phyloP scores from a whole-genome alignment of 2,113 vertebrate genomes.

The Aptenodytes forsteri region DNA sequence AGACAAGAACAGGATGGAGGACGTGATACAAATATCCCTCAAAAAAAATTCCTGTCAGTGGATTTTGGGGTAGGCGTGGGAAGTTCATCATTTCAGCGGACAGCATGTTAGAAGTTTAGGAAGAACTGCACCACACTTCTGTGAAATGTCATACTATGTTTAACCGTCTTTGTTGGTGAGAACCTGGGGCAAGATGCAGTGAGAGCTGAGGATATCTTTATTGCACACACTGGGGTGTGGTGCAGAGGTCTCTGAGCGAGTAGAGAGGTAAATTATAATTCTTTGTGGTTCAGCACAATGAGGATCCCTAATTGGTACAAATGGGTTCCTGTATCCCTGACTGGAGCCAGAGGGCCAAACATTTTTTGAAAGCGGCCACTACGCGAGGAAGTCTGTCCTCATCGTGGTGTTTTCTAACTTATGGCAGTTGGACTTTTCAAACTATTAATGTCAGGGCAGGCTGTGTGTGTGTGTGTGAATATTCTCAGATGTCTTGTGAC shows the following conservation, averaged over 20 bases:
- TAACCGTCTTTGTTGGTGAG: background rate
- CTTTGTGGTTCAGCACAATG: background rate
- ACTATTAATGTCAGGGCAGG: background rate
- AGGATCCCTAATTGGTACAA: background rate
- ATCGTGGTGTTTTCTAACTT: background rate
- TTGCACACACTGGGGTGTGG: background rate
- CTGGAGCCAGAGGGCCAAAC: background rate
- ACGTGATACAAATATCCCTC: constrained; percentile 19
- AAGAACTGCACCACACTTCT: background rate
- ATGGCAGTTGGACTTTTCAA: background rate
- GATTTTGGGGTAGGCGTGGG: constrained; percentile 21
- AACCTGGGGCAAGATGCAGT: background rate
- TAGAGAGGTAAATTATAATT: background rate
- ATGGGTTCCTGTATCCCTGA: background rate
- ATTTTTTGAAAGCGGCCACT: background rate
- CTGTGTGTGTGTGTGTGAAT: background rate
- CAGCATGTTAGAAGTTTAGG: background rate
- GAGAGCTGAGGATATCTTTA: background rate
- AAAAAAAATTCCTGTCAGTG: background rate
- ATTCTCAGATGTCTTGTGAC: background rate
- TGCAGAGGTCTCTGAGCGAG: background rate
- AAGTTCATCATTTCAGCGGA: constrained; percentile 6
- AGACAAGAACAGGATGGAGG: constrained; percentile 19
- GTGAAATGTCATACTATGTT: background rate
- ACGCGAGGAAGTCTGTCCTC: background rate